Conservation (phyloP, 2,113 vertebrate species). For the Mesoclemmys tuberculata region DNA sequence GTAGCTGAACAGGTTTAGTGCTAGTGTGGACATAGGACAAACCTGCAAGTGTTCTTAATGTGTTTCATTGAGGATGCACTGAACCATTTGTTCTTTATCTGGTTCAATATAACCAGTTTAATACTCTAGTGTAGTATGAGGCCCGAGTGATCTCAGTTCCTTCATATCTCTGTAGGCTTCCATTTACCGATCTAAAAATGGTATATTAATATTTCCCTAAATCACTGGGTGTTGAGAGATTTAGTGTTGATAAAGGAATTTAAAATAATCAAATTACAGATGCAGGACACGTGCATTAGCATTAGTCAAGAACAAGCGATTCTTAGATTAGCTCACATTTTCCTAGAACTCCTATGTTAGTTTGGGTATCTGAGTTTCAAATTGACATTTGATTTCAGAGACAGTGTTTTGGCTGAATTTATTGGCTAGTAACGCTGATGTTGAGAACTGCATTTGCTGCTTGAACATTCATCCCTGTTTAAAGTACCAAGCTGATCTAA, state of each 20-base stretch:
- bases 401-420: not conserved
- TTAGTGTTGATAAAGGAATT: not conserved
- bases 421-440: not conserved
- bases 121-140: fast-evolving
- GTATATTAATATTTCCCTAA: not conserved
- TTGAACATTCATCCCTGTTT: not conserved
- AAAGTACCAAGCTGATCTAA: not conserved
- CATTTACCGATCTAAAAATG: not conserved
- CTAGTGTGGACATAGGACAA: fast-evolving
- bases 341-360: not conserved
- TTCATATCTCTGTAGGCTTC: not conserved
- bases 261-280: not conserved
- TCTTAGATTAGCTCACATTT: not conserved
- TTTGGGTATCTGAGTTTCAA: not conserved
- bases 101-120: not conserved
- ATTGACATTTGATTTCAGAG: not conserved
- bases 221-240: not conserved
- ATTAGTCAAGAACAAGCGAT: not conserved
- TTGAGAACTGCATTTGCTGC: not conserved
- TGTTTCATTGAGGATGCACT: not conserved
- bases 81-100: not conserved
- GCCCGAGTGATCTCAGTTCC: not conserved
- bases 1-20: fast-evolving
- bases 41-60: not conserved
- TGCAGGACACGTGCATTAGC: not conserved